Conservation (phyloP, 2,797 vertebrate species). For the Mus minutoides region DNA sequence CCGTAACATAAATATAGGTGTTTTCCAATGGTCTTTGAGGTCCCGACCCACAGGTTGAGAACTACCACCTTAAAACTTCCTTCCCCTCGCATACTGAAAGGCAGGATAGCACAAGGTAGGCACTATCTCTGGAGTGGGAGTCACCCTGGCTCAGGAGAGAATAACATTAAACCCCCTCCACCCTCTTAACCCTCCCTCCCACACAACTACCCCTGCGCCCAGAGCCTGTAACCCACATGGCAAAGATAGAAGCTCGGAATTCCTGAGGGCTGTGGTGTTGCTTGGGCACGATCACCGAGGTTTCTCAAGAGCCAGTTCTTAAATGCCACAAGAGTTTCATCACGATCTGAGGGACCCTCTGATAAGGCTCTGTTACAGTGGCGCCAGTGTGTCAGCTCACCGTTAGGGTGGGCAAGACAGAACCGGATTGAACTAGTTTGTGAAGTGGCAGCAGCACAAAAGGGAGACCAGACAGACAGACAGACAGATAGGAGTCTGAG, state of each 20-base stretch:
- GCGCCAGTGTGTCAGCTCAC: constrained; percentile 6
- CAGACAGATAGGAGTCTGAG: background rate
- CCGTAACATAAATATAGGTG: background rate
- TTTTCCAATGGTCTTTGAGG: background rate
- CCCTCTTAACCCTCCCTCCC: background rate
- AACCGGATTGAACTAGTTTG: background rate
- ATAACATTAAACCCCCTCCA: rapidly evolving
- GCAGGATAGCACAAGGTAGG: background rate
- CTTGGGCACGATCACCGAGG: background rate
- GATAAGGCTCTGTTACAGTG: background rate
- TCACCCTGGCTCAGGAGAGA: rapidly evolving
- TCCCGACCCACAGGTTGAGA: background rate
- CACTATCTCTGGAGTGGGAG: background rate
- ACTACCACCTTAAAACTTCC: background rate
- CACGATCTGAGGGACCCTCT: background rate
- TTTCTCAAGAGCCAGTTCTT: background rate
- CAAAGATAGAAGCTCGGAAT: background rate
- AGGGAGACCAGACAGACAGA: background rate
- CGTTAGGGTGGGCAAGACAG: background rate
- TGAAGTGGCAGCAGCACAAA: background rate
- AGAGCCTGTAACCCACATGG: background rate
- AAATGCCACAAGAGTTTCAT: background rate
- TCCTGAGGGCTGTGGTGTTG: background rate
- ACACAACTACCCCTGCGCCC: background rate
- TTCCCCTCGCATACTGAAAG: background rate